Base-by-base conservation (phyloP, 2,797 vertebrate genomes). In the Neopelma chrysocephalum region DNA sequence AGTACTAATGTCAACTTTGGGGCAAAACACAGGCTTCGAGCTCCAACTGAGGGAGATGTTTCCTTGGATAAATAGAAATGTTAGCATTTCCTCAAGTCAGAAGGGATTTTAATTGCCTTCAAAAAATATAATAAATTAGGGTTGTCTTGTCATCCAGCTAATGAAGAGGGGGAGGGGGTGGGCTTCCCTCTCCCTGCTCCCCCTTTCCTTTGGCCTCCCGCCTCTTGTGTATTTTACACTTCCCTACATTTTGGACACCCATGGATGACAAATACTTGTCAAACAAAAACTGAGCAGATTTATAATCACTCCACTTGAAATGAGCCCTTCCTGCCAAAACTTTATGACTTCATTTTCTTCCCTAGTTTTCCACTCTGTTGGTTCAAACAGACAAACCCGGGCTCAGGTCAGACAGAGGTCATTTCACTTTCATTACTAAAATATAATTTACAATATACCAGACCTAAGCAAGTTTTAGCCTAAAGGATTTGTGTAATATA, bases 361-460 rank as follows among this genome's bases (percentile, higher is more conserved):
- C 96, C 97, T 97, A 96, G 90, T 97, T 98, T 97, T 97, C 97
- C 98, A 96, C 96, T 94, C 84, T 66, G 92, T 95, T 90, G 97
- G 97, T 98, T 97, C 97, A 97, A 98, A 97, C 97, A 97, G 98
- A 97, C 92, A 90, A 97, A 98, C 97, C 97, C 98, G 96, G 93
- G 96, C 97, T 79, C 96, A 87, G 98, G 98, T 99, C 98, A 98
- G 96, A 90, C 94, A 96, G 97, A 97, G 98, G 99, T 98, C 98
- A 98, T 96, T 97, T 98, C 97, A 97, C 98, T 98, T 97, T 98
- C 98, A 98, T 98, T 98, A 98, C 98, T 97, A 97, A 98, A 98
- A 98, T 98, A 98, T 98, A 98, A 98, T 98, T 98, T 98, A 98
- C 98, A 97, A 98, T 98, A 98, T 98, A 98, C 98, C 98, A 98